These are phyloP conservation scores for Drosophila melanocephala DNA, from an alignment of 2,888 invertebrate species.

Conservation along the genomic window DNA sequence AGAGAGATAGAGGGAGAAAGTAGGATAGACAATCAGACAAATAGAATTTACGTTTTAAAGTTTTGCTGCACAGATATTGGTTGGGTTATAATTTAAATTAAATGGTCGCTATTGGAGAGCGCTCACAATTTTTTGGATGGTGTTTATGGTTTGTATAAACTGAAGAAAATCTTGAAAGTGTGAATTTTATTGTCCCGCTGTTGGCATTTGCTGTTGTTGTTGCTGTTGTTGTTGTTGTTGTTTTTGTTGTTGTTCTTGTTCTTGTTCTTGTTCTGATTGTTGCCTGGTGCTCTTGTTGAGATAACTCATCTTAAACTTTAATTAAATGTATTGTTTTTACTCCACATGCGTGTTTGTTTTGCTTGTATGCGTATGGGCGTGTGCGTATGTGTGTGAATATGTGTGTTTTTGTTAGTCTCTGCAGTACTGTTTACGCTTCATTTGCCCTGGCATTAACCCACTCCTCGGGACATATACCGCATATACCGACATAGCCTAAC, in stretches of 20 bases:
- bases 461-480: slow-evolving; percentile 4
- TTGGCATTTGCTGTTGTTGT: not conserved
- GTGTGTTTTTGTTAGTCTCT: slow-evolving; percentile 16
- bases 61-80: slow-evolving; percentile 70
- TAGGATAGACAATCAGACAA: slow-evolving; percentile 29
- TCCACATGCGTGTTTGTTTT: slow-evolving; percentile 17
- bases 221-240: slow-evolving; percentile 3
- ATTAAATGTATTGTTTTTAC: slow-evolving; percentile 79
- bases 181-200: slow-evolving; percentile 40
- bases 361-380: slow-evolving; percentile 5
- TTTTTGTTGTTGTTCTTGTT: not conserved
- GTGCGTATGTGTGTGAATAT: slow-evolving; percentile 1
- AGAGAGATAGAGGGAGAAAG: not conserved
- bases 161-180: slow-evolving; percentile 30
- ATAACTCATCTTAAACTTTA: slow-evolving; percentile 78
- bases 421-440: slow-evolving; percentile 68
- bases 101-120: slow-evolving; percentile 50
- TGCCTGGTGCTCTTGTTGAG: slow-evolving; percentile 44
- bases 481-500: slow-evolving; percentile 16
- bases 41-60: slow-evolving; percentile 72
- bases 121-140: slow-evolving; percentile 69
- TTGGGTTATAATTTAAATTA: slow-evolving; percentile 77
- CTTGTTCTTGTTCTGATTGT: slow-evolving; percentile 3
- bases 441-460: slow-evolving; percentile 51
- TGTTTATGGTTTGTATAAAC: slow-evolving; percentile 48